Conservation (phyloP, 1,140 invertebrate species). For the Bemisia tabaci region DNA sequence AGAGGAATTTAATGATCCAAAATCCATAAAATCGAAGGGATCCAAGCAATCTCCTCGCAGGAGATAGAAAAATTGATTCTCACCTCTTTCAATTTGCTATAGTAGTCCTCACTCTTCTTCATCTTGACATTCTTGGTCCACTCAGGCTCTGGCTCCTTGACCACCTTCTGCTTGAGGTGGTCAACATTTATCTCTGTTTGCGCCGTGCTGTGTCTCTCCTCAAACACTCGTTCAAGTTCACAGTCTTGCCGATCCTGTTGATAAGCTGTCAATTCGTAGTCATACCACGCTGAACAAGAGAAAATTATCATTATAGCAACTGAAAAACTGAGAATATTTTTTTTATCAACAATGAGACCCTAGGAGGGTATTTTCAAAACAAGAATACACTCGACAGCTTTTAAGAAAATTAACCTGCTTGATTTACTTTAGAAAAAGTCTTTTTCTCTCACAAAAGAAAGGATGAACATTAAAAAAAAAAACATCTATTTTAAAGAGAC, state of each 20-base stretch:
- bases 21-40: no score
- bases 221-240: constrained; percentile 73
- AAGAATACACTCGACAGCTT: neutral
- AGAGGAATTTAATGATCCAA: no score
- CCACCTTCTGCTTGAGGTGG: constrained; percentile 47
- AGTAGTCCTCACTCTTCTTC: constrained; percentile 70
- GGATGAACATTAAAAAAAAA: no score
- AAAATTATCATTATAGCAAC: no score
- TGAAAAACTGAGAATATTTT: neutral
- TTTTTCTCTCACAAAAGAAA: no score
- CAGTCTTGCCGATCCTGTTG: constrained; percentile 69
- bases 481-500: no score
- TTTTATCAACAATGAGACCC: no score
- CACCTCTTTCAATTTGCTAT: constrained; percentile 59
- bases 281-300: constrained; percentile 66
- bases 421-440: no score
- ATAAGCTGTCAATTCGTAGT: constrained; percentile 68
- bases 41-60: no score
- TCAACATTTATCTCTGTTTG: constrained; percentile 42
- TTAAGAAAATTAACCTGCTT: no score
- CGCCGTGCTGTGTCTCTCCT: constrained; percentile 59
- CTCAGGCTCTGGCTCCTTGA: constrained; percentile 60
- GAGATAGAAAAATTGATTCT: no score
- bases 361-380: no score
- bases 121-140: constrained; percentile 69